A percentile compares a stretch with the other conserved stretches of the same genome.
phyloP scores from a whole-genome alignment of 2,888 invertebrate genomes.

The Gastrophysa polygoni region DNA sequence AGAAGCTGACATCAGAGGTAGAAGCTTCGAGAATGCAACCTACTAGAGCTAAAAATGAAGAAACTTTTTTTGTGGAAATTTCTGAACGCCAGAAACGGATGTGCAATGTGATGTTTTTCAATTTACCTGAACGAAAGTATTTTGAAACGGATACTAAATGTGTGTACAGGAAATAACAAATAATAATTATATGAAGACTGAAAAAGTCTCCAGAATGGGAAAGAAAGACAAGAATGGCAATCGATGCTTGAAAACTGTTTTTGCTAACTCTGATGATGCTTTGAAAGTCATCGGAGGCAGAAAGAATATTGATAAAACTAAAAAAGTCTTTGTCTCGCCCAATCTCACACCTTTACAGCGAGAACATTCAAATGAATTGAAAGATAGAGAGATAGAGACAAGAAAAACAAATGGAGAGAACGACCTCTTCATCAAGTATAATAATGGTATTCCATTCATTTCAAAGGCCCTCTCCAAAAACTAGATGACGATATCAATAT shows the following conservation, averaged over 20 bases:
- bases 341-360: not conserved
- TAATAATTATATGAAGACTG: too few species aligned
- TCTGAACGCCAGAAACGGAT: not conserved
- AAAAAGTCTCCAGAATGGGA: too few species aligned
- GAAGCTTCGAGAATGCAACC: too few species aligned
- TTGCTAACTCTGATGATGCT: too few species aligned
- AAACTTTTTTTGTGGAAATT: not conserved
- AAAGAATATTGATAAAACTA: slow-evolving; percentile 4
- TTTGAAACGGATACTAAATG: not conserved
- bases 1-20: too few species aligned
- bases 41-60: not conserved
- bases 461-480: not conserved
- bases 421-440: too few species aligned
- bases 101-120: not conserved
- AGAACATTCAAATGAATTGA: slow-evolving; percentile 1
- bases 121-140: slow-evolving; percentile 1
- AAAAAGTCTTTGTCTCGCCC: not conserved
- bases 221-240: too few species aligned
- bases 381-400: slow-evolving; percentile 1
- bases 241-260: not conserved
- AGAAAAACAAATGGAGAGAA: not conserved
- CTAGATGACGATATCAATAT: not conserved
- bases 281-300: not conserved
- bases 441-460: too few species aligned
- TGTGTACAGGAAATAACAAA: too few species aligned